Conservation (phyloP, 2,797 vertebrate genomes). For the Mastacembelus armatus region DNA sequence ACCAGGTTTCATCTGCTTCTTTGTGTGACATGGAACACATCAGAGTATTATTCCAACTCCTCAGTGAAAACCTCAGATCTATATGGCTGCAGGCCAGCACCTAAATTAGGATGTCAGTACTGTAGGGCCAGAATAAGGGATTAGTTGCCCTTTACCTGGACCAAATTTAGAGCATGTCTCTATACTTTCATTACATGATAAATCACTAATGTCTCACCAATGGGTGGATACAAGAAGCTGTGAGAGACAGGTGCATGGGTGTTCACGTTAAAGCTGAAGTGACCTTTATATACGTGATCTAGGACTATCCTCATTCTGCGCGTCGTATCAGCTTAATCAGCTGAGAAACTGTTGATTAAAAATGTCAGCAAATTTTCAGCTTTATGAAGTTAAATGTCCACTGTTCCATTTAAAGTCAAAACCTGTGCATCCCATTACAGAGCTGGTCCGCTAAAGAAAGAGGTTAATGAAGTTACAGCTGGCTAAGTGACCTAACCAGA, state of each 20-base stretch:
- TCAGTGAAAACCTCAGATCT: constrained; percentile 3
- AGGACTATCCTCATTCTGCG: not conserved
- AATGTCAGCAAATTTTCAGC: not conserved
- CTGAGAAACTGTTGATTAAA: not conserved
- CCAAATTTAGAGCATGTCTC: constrained; percentile 22
- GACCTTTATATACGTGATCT: not conserved
- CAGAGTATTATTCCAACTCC: not conserved
- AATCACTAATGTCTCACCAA: constrained; percentile 14
- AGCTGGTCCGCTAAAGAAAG: no score
- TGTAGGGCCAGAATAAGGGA: constrained; percentile 40
- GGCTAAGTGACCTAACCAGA: no score
- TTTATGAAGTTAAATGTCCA: no score
- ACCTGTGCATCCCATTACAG: no score
- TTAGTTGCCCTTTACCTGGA: constrained; percentile 48
- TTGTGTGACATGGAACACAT: not conserved
- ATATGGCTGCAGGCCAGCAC: constrained; percentile 21
- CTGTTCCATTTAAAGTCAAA: no score
- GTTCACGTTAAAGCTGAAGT: not conserved
- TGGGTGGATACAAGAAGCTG: not conserved
- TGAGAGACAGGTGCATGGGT: not conserved
- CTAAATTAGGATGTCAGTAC: constrained; percentile 38
- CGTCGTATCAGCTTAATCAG: not conserved
- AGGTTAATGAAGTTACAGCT: no score
- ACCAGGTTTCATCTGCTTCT: not conserved
- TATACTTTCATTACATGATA: constrained; percentile 8